phyloP scores from a whole-genome alignment of 2,797 vertebrate species.

The Paramormyrops hopkinsi region DNA sequence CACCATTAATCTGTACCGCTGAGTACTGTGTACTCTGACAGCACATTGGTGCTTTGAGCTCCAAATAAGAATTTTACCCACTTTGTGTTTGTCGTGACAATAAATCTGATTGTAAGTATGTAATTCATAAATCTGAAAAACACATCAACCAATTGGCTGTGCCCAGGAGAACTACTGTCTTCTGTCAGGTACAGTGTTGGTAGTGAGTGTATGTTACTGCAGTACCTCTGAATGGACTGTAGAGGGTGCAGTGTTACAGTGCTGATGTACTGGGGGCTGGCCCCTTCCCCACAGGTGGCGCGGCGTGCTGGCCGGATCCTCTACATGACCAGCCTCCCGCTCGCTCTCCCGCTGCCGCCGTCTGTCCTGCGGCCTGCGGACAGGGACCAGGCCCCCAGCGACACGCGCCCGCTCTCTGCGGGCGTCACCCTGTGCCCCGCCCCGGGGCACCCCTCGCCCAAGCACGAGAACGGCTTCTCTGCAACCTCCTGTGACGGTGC shows the following conservation, averaged over 20 bases:
- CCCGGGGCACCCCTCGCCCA: slow-evolving; percentile 67
- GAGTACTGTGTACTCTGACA: background rate
- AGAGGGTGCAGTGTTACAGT: background rate
- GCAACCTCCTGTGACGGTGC: background rate
- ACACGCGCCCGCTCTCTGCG: slow-evolving; percentile 73
- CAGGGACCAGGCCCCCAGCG: slow-evolving; percentile 49
- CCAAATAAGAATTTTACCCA: background rate
- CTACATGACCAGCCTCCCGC: slow-evolving; percentile 90
- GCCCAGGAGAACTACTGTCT: background rate
- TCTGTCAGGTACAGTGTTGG: background rate
- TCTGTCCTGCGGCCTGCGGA: slow-evolving; percentile 65
- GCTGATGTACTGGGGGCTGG: background rate
- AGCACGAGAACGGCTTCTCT: slow-evolving; percentile 72
- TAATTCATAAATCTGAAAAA: background rate
- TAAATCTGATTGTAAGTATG: background rate
- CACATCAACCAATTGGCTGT: background rate
- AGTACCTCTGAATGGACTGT: background rate
- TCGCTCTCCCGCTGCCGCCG: slow-evolving; percentile 81
- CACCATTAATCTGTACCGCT: background rate
- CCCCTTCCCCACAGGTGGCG: slow-evolving; percentile 71
- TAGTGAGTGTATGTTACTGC: background rate
- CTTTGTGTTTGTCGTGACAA: background rate
- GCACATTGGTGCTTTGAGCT: background rate
- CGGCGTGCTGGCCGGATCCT: slow-evolving; percentile 82
- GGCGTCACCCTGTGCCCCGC: slow-evolving; percentile 71